Evolutionary conservation across 2,113 vertebrate genomes (phyloP), one percentile per base, ranked within the genome.

Genomic region (Chauna torquata): DNA sequence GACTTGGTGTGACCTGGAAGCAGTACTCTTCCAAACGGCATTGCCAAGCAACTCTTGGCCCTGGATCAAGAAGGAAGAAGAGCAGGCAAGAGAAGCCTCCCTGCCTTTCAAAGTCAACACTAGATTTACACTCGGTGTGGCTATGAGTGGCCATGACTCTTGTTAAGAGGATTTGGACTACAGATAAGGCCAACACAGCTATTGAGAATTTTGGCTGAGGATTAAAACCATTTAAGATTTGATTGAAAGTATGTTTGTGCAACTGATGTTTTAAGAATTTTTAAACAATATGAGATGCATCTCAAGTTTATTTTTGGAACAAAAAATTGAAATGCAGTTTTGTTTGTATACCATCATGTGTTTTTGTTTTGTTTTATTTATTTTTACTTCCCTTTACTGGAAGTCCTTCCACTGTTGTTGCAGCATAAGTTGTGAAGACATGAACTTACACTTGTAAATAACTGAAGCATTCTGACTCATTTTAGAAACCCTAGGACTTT

Each of bases 371-470:
- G 4, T 8, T 77, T 88, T 69, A 42, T 81, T 81, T 85, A 68
- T 75, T 91, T 95, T 90, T 57, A 19, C 4, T 4, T 49, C 34
- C 4, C 76, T 24, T 88, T 79, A 49, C 22, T 54, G 62, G 30
- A 70, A 78, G 24, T 28, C 15, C 12, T 89, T 59, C 24, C 1
- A 0, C 61, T 86, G 50, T 71, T 91, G 32, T 45, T 83, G 34
- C 24, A 71, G 36, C 12, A n/a, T 42, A 61, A 55, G 11, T 86
- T 76, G 30, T 38, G 22, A 77, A 55, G 74, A 18, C 17, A 74
- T 72, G 55, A 89, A 92, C 87, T 91, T 84, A 69, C 27, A 28
- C 16, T 68, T 40, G 16, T 32, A 69, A 87, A 83, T 83, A 88
- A 70, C 0, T 0, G 1, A 76, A 92, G 7, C 9, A 24, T 58